phyloP scores from a whole-genome alignment of 2,888 invertebrate species.

The Eustalomyia histrio region DNA sequence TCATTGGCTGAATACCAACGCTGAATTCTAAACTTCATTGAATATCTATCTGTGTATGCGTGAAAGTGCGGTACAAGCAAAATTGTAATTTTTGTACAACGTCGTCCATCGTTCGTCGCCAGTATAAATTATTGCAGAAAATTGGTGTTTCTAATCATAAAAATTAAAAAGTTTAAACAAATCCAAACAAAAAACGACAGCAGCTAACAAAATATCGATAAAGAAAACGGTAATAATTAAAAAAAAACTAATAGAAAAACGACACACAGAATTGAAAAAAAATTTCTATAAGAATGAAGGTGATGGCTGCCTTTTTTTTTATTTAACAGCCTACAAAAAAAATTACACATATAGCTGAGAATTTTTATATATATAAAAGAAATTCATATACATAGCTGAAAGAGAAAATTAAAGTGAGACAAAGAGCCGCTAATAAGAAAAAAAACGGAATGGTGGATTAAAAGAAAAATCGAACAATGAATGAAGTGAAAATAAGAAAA shows the following conservation, averaged over 20 bases:
- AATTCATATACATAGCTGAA: slow-evolving; percentile 54
- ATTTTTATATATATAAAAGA: slow-evolving; percentile 23
- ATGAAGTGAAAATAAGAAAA: slow-evolving; percentile 27
- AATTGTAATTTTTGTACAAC: slow-evolving; percentile 59
- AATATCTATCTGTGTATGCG: slow-evolving; percentile 39
- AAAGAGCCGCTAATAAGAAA: slow-evolving; percentile 49
- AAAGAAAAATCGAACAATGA: slow-evolving; percentile 57
- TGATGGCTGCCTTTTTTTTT: slow-evolving; percentile 58
- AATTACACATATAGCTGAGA: slow-evolving; percentile 20
- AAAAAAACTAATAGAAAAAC: neutral
- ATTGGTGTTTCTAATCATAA: slow-evolving; percentile 57
- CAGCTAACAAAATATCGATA: slow-evolving; percentile 21
- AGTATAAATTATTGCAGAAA: slow-evolving; percentile 49
- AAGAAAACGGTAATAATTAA: slow-evolving; percentile 50
- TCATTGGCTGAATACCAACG: neutral
- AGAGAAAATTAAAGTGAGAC: slow-evolving; percentile 28
- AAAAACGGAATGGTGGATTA: slow-evolving; percentile 40
- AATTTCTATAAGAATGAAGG: slow-evolving; percentile 36
- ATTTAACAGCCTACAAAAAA: slow-evolving; percentile 50
- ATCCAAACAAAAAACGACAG: slow-evolving; percentile 3
- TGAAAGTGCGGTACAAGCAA: slow-evolving; percentile 53
- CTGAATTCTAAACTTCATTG: slow-evolving; percentile 17
- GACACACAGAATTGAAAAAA: slow-evolving; percentile 33
- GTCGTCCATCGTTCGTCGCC: slow-evolving; percentile 58
- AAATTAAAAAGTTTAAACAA: slow-evolving; percentile 27